A percentile compares a stretch with the other conserved stretches of the same genome.
These are phyloP conservation scores for Drosophila fulvimacula DNA, from an alignment of 2,888 invertebrate genomes.

Conservation along the genomic window DNA sequence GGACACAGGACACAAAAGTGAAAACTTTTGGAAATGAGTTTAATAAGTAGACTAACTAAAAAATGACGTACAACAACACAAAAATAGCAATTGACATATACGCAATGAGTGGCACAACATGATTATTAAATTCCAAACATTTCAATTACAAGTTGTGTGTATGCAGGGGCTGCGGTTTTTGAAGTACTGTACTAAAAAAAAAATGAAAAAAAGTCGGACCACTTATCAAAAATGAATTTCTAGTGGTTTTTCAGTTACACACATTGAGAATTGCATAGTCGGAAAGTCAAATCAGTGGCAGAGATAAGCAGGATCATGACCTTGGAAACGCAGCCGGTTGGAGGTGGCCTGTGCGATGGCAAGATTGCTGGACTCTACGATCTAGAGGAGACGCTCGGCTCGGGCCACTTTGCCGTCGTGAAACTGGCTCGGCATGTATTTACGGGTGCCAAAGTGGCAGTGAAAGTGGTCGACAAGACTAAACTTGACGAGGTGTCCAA, in stretches of 20 bases:
- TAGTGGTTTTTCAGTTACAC: conserved; percentile 51
- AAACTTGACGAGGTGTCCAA: conserved; percentile 98
- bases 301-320: conserved; percentile 64
- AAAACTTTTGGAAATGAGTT: conserved; percentile 38
- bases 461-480: conserved; percentile 99
- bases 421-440: conserved; percentile 99
- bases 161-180: conserved; percentile 14
- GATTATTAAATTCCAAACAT: conserved; percentile 15
- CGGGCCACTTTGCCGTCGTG: conserved; percentile 99
- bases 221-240: conserved; percentile 36
- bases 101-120: conserved; percentile 11
- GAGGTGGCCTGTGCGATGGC: conserved; percentile 86
- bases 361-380: conserved; percentile 99
- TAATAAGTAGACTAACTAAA: conserved; percentile 25
- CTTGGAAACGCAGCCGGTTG: conserved; percentile 77
- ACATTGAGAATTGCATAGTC: conserved; percentile 39
- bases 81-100: conserved; percentile 1
- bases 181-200: conserved; percentile 32
- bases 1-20: conserved; percentile 49
- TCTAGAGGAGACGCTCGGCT: conserved; percentile 97
- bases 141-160: conserved; percentile 11
- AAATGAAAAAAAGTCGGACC: conserved; percentile 5
- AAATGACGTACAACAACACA: not conserved
- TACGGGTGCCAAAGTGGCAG: conserved; percentile 99
- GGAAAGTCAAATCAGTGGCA: conserved; percentile 25